Evolutionary conservation across 2,888 invertebrate species (phyloP), one percentile per base, ranked within the genome.

Genomic region (Pogonocherus hispidulus): DNA sequence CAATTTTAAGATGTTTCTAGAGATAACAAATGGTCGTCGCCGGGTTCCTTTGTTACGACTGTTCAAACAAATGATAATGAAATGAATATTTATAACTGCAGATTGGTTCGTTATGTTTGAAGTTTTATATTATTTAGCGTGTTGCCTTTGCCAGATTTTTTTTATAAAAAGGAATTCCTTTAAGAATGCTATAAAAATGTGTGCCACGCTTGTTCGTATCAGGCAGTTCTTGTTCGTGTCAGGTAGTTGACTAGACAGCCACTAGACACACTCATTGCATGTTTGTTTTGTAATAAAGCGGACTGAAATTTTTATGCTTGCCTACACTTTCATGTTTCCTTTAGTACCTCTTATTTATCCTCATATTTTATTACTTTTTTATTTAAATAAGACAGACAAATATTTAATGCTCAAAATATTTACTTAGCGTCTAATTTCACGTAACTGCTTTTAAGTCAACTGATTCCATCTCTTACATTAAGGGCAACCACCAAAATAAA

Each of bases 41-140:
- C 23, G 23, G n/a, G 49, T 8, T 8, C 32, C 14, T 23, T 51
- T 23, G 5, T n/a, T 51, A 51, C 20, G 16, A 18, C 32, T 18
- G 16, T 8, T 52, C 52, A 52, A 52, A 52, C 32, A 52, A 52
- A 32, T 32, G 52, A 22, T 52, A 52, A 52, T 52, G 27, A 52
- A 52, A 27, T 52, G 52, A 27, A 32, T 52, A 52, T 27, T 52
- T 32, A 52, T 32, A 52, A 32, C 32, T 32, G 4, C 18, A 18
- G 32, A 52, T 52, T 52, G 18, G 52, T 16, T 32, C 52, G 16
- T 52, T 23, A n/a, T 9, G 8, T 19, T 22, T 49, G 18, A 22
- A n/a, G 16, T 51, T 51, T n/a, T 51, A 11, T n/a, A 52, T 52
- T 19, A 52, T 52, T 52, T 27, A 52, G 6, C 18, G 18, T 32